Evolutionary conservation across 2,888 invertebrate genomes (phyloP).

Genomic region (Melanophora roralis): DNA sequence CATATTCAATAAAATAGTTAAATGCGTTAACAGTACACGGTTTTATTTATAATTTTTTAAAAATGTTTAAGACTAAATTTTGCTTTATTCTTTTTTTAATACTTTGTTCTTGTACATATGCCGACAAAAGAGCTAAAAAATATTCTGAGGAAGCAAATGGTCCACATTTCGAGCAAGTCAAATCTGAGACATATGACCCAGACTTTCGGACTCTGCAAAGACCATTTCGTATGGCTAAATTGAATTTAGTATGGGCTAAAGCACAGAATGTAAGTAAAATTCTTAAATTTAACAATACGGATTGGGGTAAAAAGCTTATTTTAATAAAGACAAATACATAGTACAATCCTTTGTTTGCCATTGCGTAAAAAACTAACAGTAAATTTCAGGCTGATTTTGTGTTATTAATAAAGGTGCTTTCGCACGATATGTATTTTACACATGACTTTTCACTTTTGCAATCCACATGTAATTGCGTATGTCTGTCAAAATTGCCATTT

Average conservation of each 20-base stretch:
- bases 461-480: too few species aligned
- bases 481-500: too few species aligned
- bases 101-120: conserved; percentile 7
- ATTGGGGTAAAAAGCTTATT: too few species aligned
- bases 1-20: too few species aligned
- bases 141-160: conserved; percentile 73
- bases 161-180: conserved; percentile 75
- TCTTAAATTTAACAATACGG: neutral
- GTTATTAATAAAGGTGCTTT: too few species aligned
- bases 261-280: conserved; percentile 86
- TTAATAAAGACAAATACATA: too few species aligned
- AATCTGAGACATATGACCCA: conserved; percentile 75
- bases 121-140: conserved; percentile 66
- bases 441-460: too few species aligned
- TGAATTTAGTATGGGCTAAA: conserved; percentile 93
- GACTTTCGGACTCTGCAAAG: conserved; percentile 86
- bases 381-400: too few species aligned
- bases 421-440: too few species aligned
- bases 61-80: conserved; percentile 38
- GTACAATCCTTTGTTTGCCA: too few species aligned
- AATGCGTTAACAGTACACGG: too few species aligned
- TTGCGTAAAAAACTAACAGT: too few species aligned
- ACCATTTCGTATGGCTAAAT: conserved; percentile 93
- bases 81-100: conserved; percentile 16
- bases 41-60: neutral